phyloP scores from a whole-genome alignment of 2,113 vertebrate species.

The Meleagris gallopavo region DNA sequence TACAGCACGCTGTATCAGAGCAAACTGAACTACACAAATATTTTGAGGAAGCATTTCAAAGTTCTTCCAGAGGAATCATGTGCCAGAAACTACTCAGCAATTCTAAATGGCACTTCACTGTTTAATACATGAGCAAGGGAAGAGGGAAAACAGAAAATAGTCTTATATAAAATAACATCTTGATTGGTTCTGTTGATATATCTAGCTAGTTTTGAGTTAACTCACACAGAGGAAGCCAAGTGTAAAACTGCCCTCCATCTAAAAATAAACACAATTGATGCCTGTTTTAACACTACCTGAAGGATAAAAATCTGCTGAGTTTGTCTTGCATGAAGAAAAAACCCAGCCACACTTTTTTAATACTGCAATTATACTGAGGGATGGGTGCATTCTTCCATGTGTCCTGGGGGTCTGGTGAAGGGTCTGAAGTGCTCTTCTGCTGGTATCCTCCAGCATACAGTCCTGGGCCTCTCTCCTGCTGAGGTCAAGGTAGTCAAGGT shows the following conservation, averaged over 20 bases:
- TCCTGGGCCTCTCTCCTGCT: not conserved
- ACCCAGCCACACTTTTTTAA: not conserved
- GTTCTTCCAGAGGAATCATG: not conserved
- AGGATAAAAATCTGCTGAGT: not conserved
- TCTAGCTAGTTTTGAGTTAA: not conserved
- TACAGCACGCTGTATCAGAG: not conserved
- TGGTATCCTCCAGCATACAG: not conserved
- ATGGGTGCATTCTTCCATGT: not conserved
- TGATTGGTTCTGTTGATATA: not conserved
- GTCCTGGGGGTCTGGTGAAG: not conserved
- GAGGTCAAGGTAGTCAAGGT: too few relatives aligned
- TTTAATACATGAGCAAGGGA: not conserved
- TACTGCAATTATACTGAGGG: not conserved
- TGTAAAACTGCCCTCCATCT: not conserved
- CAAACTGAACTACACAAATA: not conserved
- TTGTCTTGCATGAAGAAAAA: not conserved
- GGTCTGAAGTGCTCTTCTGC: not conserved
- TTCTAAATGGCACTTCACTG: not conserved
- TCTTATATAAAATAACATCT: not conserved
- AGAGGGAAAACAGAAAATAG: not conserved
- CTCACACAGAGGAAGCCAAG: not conserved
- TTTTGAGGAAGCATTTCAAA: not conserved
- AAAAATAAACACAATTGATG: not conserved
- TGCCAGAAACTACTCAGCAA: not conserved
- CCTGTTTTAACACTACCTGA: not conserved